Conservation (phyloP, 2,113 vertebrate species). For the Taurulus bubalis region DNA sequence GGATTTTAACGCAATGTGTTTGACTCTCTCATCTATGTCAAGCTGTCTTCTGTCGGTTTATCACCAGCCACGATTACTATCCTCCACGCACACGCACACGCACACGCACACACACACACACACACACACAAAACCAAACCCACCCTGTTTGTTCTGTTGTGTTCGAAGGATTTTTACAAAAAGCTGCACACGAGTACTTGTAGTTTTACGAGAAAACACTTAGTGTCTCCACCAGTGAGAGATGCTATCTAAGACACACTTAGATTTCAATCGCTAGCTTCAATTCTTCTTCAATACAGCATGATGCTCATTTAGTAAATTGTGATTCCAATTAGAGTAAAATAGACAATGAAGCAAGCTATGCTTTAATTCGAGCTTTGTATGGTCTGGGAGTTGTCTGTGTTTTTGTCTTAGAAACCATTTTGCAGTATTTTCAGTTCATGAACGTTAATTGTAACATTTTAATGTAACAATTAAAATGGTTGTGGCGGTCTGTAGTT, state of each 20-base stretch:
- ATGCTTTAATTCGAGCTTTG: neutral
- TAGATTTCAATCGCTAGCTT: neutral
- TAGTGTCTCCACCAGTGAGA: constrained; percentile 31
- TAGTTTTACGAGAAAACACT: constrained; percentile 12
- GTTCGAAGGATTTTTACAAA: constrained; percentile 41
- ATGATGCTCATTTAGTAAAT: neutral
- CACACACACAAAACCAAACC: constrained; percentile 32
- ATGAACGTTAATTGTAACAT: neutral
- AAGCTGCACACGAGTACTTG: constrained; percentile 11
- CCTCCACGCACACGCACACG: neutral
- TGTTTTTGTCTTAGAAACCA: neutral
- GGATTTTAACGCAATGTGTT: constrained; percentile 48
- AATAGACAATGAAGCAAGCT: neutral
- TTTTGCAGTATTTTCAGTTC: neutral
- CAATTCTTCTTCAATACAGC: neutral
- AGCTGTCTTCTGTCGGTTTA: constrained; percentile 44
- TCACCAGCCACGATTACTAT: neutral
- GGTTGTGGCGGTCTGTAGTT: no score
- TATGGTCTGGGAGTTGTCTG: neutral
- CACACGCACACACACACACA: neutral
- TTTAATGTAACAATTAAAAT: no score
- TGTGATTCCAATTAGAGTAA: neutral
- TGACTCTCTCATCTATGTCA: constrained; percentile 49
- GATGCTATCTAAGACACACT: neutral
- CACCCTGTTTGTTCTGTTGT: constrained; percentile 16